A percentile compares a stretch with the other conserved stretches of the same genome.
Conservation (phyloP, 2,888 invertebrate genomes). For the Euplexia lucipara region DNA sequence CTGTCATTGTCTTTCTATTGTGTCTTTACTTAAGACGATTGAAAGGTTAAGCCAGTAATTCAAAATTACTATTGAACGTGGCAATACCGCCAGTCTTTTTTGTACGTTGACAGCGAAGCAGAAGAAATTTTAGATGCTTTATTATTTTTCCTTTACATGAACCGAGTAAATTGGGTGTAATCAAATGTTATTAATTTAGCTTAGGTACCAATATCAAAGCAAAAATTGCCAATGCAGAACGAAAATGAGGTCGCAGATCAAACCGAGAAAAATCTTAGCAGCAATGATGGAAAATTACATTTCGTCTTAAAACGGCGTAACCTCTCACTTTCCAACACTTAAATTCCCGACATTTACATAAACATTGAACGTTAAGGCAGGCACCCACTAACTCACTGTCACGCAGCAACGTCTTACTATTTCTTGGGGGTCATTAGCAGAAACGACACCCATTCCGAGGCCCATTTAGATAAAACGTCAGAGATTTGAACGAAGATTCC, state of each 20-base stretch:
- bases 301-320: constrained; percentile 23
- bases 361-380: constrained; percentile 61
- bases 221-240: too few relatives aligned
- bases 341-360: constrained; percentile 62
- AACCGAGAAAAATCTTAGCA: neutral
- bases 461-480: constrained; percentile 91
- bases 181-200: too few relatives aligned
- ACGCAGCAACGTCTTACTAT: constrained; percentile 82
- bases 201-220: too few relatives aligned
- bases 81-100: too few relatives aligned
- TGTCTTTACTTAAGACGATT: too few relatives aligned
- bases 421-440: constrained; percentile 90
- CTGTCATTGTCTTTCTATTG: too few relatives aligned
- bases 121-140: too few relatives aligned
- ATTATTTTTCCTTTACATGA: too few relatives aligned
- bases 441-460: constrained; percentile 88
- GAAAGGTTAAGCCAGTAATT: too few relatives aligned
- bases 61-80: too few relatives aligned
- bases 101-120: too few relatives aligned
- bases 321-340: constrained; percentile 52
- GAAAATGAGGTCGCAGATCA: neutral
- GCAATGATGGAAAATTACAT: neutral
- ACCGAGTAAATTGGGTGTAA: too few relatives aligned
- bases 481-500: constrained; percentile 89
- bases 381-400: constrained; percentile 79